phyloP scores from a whole-genome alignment of 2,797 vertebrate genomes.

The Sebastes dallii region DNA sequence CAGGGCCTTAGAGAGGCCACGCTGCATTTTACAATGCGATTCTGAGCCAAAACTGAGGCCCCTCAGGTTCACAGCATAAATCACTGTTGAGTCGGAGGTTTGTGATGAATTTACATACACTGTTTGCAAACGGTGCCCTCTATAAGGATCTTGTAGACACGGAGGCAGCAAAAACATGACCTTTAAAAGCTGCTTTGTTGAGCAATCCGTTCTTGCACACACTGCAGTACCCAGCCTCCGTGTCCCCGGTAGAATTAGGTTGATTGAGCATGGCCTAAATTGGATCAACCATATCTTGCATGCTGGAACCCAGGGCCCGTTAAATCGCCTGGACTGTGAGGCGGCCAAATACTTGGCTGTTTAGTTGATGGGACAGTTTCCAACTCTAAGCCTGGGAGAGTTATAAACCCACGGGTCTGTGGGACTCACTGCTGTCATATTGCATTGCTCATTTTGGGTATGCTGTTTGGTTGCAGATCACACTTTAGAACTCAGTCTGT shows the following conservation, averaged over 20 bases:
- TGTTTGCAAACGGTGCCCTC: slow-evolving; percentile 61
- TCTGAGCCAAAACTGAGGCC: slow-evolving; percentile 23
- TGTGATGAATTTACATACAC: slow-evolving; percentile 74
- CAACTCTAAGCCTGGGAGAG: slow-evolving; percentile 48
- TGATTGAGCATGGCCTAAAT: slow-evolving; percentile 80
- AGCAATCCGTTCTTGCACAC: slow-evolving; percentile 76
- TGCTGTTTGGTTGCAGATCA: not conserved
- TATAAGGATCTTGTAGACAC: slow-evolving; percentile 56
- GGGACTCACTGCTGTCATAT: slow-evolving; percentile 52
- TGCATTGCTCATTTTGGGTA: slow-evolving; percentile 16
- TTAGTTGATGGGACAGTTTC: slow-evolving; percentile 46
- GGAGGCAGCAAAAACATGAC: slow-evolving; percentile 74
- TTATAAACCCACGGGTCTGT: slow-evolving; percentile 35
- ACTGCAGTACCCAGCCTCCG: slow-evolving; percentile 60
- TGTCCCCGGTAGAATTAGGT: slow-evolving; percentile 77
- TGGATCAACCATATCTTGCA: slow-evolving; percentile 76
- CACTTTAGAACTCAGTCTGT: not conserved
- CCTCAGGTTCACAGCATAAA: slow-evolving; percentile 58
- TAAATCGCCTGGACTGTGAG: slow-evolving; percentile 62
- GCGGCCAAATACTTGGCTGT: slow-evolving; percentile 60
- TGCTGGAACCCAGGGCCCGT: slow-evolving; percentile 52
- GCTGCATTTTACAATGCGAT: slow-evolving; percentile 19
- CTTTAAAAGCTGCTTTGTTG: slow-evolving; percentile 84
- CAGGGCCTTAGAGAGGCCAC: slow-evolving; percentile 19
- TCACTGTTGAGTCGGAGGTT: slow-evolving; percentile 59